These are phyloP conservation scores for Pristionchus japonicus DNA, from an alignment of 2,888 invertebrate genomes.

Conservation along the genomic window DNA sequence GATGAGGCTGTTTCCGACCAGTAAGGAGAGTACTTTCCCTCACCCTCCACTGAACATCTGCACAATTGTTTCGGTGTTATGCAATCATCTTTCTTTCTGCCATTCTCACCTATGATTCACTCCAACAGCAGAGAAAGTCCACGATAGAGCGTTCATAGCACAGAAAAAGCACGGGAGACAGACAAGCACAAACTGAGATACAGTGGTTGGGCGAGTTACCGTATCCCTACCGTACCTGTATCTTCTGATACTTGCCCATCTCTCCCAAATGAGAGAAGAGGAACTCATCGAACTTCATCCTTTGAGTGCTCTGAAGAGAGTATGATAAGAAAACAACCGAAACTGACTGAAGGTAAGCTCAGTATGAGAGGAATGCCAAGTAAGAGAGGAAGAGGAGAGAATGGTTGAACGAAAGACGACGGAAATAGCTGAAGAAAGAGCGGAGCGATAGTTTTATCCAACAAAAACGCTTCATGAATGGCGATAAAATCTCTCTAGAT, in stretches of 20 bases:
- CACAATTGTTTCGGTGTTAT: too few species aligned
- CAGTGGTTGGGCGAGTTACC: background rate
- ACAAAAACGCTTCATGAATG: background rate
- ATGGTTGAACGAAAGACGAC: background rate
- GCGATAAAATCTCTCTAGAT: background rate
- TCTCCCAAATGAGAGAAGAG: conserved; percentile 73
- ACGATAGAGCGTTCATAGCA: conserved; percentile 74
- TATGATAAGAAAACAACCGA: background rate
- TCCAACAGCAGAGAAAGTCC: conserved; percentile 73
- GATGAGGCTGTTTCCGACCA: background rate
- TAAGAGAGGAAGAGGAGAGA: background rate
- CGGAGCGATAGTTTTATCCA: background rate
- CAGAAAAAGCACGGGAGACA: conserved; percentile 73
- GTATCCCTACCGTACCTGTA: background rate
- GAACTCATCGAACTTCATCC: conserved; percentile 75
- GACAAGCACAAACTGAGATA: conserved; percentile 71
- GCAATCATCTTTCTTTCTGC: too few species aligned
- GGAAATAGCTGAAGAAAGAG: background rate
- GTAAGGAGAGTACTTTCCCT: background rate
- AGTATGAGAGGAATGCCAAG: background rate
- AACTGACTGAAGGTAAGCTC: background rate
- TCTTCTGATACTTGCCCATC: conserved; percentile 67
- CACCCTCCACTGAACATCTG: background rate
- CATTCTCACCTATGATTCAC: conserved; percentile 62
- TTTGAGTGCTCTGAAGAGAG: background rate